Evolutionary conservation across 2,888 invertebrate genomes (phyloP).

Genomic region (Tortricodes alternella): DNA sequence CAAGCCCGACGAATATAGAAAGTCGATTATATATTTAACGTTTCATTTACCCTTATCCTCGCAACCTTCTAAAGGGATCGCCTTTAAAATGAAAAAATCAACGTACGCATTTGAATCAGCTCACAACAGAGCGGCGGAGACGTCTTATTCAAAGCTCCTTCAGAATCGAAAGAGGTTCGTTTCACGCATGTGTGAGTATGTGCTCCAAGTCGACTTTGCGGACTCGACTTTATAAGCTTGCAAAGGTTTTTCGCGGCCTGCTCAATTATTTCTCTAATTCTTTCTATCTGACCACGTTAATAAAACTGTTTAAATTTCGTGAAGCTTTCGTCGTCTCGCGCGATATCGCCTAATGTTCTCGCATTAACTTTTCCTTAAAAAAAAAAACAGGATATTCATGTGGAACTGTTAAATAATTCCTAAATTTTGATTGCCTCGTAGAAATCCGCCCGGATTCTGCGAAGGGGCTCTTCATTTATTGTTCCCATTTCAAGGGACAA

Average conservation of each 20-base stretch:
- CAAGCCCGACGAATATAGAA: neutral
- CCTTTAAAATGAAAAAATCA: conserved; percentile 52
- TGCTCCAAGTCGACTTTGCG: conserved; percentile 43
- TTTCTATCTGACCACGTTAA: conserved; percentile 56
- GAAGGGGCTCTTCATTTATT: conserved; percentile 65
- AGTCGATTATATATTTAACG: conserved; percentile 3
- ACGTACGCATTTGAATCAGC: conserved; percentile 52
- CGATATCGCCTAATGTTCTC: conserved; percentile 57
- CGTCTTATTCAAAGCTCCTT: conserved; percentile 51
- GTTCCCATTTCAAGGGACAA: conserved; percentile 69
- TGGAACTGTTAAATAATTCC: conserved; percentile 68
- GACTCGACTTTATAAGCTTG: conserved; percentile 50
- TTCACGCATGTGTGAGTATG: conserved; percentile 56
- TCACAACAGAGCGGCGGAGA: conserved; percentile 47
- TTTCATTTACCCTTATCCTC: conserved; percentile 33
- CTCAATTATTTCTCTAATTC: conserved; percentile 52
- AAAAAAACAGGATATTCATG: conserved; percentile 62
- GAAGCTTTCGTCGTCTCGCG: conserved; percentile 45
- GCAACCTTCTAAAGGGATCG: conserved; percentile 40
- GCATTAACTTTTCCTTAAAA: conserved; percentile 52
- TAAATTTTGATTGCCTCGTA: conserved; percentile 74
- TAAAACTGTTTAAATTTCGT: conserved; percentile 64
- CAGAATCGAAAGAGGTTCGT: conserved; percentile 53
- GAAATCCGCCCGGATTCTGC: conserved; percentile 63
- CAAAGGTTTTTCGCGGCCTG: conserved; percentile 52